These are phyloP conservation scores for Mesembrinibis cayennensis DNA, from an alignment of 2,113 vertebrate species.

Conservation along the genomic window DNA sequence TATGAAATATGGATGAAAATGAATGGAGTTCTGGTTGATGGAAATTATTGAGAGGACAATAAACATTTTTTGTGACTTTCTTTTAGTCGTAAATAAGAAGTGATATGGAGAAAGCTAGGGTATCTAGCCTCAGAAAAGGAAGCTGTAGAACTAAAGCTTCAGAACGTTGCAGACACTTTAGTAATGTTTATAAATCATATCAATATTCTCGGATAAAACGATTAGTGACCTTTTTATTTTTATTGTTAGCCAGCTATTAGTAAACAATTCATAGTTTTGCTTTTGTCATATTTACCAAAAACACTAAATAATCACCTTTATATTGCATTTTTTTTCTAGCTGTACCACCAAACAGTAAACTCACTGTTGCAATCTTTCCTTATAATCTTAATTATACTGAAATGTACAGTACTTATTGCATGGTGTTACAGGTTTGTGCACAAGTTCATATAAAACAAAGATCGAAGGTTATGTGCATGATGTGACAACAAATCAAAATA, in stretches of 20 bases:
- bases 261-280: background rate
- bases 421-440: background rate
- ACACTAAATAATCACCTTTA: background rate
- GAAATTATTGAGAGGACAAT: background rate
- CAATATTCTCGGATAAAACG: background rate
- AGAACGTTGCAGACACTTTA: background rate
- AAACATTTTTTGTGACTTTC: background rate
- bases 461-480: background rate
- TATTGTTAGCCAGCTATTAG: background rate
- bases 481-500: background rate
- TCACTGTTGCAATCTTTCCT: background rate
- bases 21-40: background rate
- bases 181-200: background rate
- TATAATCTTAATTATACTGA: background rate
- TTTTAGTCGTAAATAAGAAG: background rate
- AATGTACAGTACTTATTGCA: background rate
- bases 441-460: background rate
- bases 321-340: background rate
- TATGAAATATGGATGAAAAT: background rate
- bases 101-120: background rate
- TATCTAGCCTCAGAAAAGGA: background rate
- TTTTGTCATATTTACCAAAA: background rate
- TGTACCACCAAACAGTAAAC: background rate
- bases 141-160: background rate
- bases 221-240: background rate